Evolutionary conservation across 2,113 vertebrate genomes (phyloP).

Genomic region (Corythornis madagascariensis): DNA sequence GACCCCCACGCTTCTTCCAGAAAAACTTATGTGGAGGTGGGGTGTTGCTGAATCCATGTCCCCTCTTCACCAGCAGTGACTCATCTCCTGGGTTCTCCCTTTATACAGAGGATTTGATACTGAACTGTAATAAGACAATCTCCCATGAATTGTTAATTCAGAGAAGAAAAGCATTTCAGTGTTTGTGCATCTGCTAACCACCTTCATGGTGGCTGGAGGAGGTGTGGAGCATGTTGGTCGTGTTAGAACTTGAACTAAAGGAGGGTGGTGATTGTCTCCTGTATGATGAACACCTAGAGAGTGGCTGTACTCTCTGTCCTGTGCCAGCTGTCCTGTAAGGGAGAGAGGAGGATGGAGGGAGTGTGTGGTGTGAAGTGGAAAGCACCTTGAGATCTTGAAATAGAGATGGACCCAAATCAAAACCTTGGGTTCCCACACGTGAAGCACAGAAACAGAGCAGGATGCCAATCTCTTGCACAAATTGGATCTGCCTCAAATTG

Average conservation of each 20-base stretch:
- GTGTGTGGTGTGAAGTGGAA: background rate
- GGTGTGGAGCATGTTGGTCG: rapidly evolving
- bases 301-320: background rate
- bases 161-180: background rate
- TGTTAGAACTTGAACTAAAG: background rate
- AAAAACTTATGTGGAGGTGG: rapidly evolving
- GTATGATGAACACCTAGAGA: rapidly evolving
- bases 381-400: rapidly evolving
- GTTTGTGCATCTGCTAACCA: background rate
- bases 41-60: background rate
- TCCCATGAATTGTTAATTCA: background rate
- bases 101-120: background rate
- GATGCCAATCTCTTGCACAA: background rate
- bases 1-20: background rate
- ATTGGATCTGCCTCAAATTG: background rate
- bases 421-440: rapidly evolving
- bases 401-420: background rate
- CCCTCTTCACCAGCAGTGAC: background rate
- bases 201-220: background rate
- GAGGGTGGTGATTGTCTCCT: rapidly evolving
- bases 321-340: rapidly evolving
- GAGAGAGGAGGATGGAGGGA: background rate
- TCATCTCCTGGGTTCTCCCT: background rate
- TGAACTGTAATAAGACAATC: background rate
- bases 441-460: background rate